These are phyloP conservation scores for Antheraea yamamai DNA, from an alignment of 2,888 invertebrate genomes.

Conservation along the genomic window DNA sequence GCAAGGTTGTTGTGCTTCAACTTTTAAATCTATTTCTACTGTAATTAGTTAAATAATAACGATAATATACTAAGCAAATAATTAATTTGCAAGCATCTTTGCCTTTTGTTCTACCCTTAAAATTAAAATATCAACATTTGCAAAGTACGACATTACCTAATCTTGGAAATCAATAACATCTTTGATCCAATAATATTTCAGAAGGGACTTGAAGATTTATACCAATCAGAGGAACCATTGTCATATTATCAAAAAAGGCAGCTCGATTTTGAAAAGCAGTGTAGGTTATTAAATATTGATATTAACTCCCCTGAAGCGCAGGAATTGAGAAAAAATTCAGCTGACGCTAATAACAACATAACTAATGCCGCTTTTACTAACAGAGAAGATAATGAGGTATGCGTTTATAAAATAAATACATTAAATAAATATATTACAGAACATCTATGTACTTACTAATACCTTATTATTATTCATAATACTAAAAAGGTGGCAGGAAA, in stretches of 20 bases:
- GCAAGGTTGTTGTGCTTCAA: neutral
- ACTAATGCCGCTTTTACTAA: slow-evolving; percentile 60
- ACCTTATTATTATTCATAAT: neutral
- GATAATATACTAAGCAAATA: neutral
- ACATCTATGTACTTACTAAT: neutral
- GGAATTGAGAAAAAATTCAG: slow-evolving; percentile 52
- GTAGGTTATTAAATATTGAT: slow-evolving; percentile 72
- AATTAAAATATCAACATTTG: neutral
- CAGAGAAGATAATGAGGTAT: slow-evolving; percentile 48
- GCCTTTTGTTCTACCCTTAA: neutral
- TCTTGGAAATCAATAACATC: neutral
- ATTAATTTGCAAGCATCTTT: neutral
- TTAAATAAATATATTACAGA: neutral
- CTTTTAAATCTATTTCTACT: neutral
- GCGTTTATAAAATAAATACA: slow-evolving; percentile 11
- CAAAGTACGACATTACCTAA: neutral
- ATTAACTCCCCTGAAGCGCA: slow-evolving; percentile 68
- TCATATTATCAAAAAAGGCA: slow-evolving; percentile 76
- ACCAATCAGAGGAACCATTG: slow-evolving; percentile 65
- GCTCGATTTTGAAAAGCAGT: slow-evolving; percentile 74
- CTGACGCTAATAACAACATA: slow-evolving; percentile 59
- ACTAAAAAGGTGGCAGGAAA: no score
- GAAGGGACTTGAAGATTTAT: slow-evolving; percentile 59
- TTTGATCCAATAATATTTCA: slow-evolving; percentile 49
- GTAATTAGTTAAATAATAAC: neutral